phyloP scores from a whole-genome alignment of 2,888 invertebrate species.

The Apotomis turbidana region DNA sequence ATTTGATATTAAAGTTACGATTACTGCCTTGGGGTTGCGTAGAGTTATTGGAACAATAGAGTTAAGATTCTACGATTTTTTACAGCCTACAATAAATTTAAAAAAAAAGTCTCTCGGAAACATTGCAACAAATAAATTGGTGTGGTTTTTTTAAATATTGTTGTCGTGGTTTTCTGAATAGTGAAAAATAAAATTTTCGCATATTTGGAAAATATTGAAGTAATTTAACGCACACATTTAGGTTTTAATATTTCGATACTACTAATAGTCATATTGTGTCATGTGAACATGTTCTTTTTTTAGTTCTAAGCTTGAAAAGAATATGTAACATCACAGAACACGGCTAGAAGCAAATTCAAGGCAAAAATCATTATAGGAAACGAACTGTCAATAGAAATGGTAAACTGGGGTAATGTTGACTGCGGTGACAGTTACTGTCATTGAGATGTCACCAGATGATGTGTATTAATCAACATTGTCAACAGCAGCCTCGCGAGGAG shows the following conservation, averaged over 20 bases:
- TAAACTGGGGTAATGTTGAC: too few species aligned
- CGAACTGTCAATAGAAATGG: not conserved
- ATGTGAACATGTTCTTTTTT: too few species aligned
- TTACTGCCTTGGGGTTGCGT: slow-evolving; percentile 10
- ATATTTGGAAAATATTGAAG: not conserved
- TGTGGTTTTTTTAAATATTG: not conserved
- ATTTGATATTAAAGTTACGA: too few species aligned
- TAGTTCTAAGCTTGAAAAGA: too few species aligned
- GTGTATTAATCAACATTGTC: slow-evolving; percentile 22
- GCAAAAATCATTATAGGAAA: not conserved
- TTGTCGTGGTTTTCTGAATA: not conserved
- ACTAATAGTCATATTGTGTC: too few species aligned
- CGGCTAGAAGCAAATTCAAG: not conserved
- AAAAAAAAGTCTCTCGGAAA: too few species aligned
- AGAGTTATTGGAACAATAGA: not conserved
- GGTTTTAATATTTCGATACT: not conserved
- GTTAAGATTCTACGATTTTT: not conserved
- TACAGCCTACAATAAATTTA: too few species aligned
- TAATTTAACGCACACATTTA: not conserved
- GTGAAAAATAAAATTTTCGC: not conserved
- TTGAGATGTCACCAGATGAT: not conserved
- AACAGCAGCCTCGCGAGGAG: slow-evolving; percentile 23
- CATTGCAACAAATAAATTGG: not conserved
- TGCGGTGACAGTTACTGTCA: not conserved
- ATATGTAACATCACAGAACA: not conserved